A percentile compares a stretch with the other conserved stretches of the same genome.
Conservation (phyloP, 2,113 vertebrate species). For the Phaethornis superciliosus region DNA sequence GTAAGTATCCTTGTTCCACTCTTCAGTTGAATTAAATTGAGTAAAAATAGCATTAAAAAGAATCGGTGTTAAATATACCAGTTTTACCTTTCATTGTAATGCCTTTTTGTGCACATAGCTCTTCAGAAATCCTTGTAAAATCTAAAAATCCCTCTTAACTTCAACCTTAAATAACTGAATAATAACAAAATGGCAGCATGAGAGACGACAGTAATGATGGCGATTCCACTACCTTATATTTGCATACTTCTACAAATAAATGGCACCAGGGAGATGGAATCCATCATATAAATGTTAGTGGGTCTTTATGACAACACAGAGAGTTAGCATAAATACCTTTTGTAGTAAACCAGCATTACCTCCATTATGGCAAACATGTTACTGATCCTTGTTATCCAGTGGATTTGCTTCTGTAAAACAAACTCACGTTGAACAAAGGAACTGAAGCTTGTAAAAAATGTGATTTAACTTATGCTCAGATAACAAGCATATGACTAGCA, state of each 20-base stretch:
- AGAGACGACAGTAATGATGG: background rate
- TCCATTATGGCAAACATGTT: background rate
- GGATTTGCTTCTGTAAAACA: background rate
- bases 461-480: background rate
- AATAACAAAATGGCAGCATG: background rate
- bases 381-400: background rate
- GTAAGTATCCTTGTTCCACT: background rate
- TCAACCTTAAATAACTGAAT: background rate
- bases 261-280: background rate
- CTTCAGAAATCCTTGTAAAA: background rate
- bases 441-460: background rate
- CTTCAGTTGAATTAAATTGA: background rate
- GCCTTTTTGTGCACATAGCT: background rate
- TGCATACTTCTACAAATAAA: background rate
- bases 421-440: background rate
- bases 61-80: background rate
- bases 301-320: background rate
- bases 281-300: background rate
- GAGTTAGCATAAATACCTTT: background rate
- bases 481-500: background rate
- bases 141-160: background rate
- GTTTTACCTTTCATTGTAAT: background rate
- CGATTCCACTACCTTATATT: background rate
- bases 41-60: background rate
- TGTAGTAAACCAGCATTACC: background rate